Evolutionary conservation across 2,113 vertebrate species (phyloP).

Genomic region (Hippocampus comes): DNA sequence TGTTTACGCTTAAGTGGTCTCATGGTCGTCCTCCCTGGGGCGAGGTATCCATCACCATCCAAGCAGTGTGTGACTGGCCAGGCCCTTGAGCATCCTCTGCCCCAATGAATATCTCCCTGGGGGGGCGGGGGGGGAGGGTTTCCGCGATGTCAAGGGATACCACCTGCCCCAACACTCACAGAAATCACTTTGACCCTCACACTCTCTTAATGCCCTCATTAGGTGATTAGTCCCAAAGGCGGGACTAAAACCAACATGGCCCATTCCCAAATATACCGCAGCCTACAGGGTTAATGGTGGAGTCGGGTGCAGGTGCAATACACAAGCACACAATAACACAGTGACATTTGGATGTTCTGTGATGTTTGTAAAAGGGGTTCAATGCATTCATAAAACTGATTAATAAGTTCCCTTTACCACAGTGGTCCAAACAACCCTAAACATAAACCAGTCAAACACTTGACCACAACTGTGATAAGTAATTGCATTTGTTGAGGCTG

Average conservation of each 20-base stretch:
- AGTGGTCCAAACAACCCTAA: background rate
- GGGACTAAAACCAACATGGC: conserved; percentile 55
- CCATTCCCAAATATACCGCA: conserved; percentile 39
- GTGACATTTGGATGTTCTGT: background rate
- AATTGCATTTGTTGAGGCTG: background rate
- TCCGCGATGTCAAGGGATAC: conserved; percentile 52
- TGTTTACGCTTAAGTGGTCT: conserved; percentile 65
- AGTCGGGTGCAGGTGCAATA: conserved; percentile 26
- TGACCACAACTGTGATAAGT: background rate
- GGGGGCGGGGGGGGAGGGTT: conserved; percentile 14
- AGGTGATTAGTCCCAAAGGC: conserved; percentile 70
- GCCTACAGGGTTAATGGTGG: conserved; percentile 29
- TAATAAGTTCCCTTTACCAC: background rate
- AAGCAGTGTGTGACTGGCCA: conserved; percentile 62
- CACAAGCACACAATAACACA: conserved; percentile 5
- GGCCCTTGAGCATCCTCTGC: conserved; percentile 59
- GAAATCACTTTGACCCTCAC: conserved; percentile 65
- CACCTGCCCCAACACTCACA: conserved; percentile 60
- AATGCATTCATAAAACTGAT: background rate
- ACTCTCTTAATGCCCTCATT: conserved; percentile 68
- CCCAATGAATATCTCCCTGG: conserved; percentile 52
- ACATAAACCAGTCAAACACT: background rate
- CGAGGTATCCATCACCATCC: conserved; percentile 73
- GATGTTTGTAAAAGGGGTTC: background rate
- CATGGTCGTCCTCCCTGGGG: conserved; percentile 64